Conservation (phyloP, 2,888 invertebrate genomes). For the Argynnis bischoffii region DNA sequence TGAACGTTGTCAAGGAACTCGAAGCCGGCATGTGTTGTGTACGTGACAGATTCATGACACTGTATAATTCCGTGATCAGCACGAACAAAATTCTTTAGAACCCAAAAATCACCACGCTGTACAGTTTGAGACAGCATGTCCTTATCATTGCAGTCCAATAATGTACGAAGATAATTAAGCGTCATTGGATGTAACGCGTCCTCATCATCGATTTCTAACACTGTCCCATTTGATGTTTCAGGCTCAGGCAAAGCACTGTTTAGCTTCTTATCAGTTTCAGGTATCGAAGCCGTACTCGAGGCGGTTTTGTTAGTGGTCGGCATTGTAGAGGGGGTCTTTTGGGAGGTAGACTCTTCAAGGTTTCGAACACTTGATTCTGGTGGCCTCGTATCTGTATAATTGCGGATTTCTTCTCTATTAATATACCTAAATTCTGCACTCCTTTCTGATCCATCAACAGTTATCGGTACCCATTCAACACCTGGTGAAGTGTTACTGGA, state of each 20-base stretch:
- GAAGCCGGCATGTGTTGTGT: slow-evolving; percentile 95
- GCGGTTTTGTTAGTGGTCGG: slow-evolving; percentile 69
- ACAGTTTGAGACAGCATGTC: slow-evolving; percentile 82
- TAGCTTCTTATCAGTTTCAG: slow-evolving; percentile 64
- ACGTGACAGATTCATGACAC: slow-evolving; percentile 94
- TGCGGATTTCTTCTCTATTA: slow-evolving; percentile 55
- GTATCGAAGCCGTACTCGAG: slow-evolving; percentile 66
- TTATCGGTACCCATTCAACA: slow-evolving; percentile 68
- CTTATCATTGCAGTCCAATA: slow-evolving; percentile 85
- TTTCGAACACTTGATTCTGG: slow-evolving; percentile 51
- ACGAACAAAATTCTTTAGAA: slow-evolving; percentile 92
- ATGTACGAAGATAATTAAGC: slow-evolving; percentile 63
- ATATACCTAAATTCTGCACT: slow-evolving; percentile 59
- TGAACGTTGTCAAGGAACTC: slow-evolving; percentile 95
- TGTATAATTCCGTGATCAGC: slow-evolving; percentile 85
- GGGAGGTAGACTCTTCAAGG: slow-evolving; percentile 68
- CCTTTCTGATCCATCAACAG: slow-evolving; percentile 64
- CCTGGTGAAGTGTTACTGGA: slow-evolving; percentile 61
- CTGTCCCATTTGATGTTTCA: slow-evolving; percentile 60
- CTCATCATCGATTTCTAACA: slow-evolving; percentile 66
- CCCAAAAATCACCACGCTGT: slow-evolving; percentile 93
- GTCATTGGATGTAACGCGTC: slow-evolving; percentile 66
- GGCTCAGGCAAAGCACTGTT: slow-evolving; percentile 61
- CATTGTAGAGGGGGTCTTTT: slow-evolving; percentile 71
- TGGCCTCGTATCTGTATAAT: slow-evolving; percentile 58